Percentiles rank a stretch among this genome's conserved stretches.
phyloP scores from a whole-genome alignment of 2,113 vertebrate species.

The Myotis brandtii region DNA sequence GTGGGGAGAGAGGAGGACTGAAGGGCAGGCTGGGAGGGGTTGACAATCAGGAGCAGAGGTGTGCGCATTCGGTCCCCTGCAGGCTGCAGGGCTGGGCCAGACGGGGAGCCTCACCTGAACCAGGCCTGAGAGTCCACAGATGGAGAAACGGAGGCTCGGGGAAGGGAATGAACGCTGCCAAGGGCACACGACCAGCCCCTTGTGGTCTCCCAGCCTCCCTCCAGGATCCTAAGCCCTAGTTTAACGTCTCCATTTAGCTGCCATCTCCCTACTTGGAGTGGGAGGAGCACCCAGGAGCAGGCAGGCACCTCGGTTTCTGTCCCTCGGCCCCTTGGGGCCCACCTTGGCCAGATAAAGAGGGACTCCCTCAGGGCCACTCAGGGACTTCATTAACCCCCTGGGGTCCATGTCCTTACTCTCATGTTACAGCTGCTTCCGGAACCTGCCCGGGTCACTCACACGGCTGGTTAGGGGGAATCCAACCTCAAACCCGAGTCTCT shows the following conservation, averaged over 20 bases:
- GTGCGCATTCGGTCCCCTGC: fast-evolving
- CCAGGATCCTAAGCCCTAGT: neutral
- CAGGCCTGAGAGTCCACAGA: neutral
- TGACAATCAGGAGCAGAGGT: no score
- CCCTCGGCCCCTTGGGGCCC: neutral
- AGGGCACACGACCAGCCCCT: neutral
- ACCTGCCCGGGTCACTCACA: neutral
- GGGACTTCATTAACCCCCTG: fast-evolving
- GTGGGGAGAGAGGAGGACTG: fast-evolving
- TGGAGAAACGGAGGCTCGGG: neutral
- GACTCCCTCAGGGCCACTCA: no score
- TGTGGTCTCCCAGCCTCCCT: neutral
- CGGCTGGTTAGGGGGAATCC: neutral
- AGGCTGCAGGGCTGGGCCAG: neutral
- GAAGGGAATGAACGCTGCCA: neutral
- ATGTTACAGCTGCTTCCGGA: fast-evolving
- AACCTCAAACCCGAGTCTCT: neutral
- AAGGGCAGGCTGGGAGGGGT: neutral
- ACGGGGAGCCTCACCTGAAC: neutral
- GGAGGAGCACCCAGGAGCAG: neutral
- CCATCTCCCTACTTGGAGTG: neutral
- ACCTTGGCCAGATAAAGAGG: neutral
- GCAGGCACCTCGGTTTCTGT: neutral
- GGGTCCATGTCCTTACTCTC: neutral
- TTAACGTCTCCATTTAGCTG: neutral